These are phyloP conservation scores for Diceros bicornis DNA, from an alignment of 2,797 vertebrate species.

Conservation along the genomic window DNA sequence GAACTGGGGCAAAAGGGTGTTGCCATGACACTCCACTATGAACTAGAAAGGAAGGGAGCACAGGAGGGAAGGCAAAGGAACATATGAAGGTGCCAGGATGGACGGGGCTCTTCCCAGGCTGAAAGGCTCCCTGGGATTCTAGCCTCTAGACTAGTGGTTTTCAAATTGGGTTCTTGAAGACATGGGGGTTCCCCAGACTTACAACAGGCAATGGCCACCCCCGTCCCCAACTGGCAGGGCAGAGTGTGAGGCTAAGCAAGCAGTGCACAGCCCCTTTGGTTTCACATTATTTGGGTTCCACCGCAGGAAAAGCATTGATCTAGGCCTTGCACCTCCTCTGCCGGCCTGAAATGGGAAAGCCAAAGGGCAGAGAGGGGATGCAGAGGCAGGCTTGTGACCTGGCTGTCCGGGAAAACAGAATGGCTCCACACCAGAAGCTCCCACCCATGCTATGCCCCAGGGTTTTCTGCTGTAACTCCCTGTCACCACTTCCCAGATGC, in stretches of 20 bases:
- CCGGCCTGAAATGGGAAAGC: not conserved
- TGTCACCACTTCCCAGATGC: not conserved
- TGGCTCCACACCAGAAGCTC: rapidly evolving
- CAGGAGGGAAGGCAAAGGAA: not conserved
- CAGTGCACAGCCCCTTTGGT: not conserved
- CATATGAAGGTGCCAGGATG: rapidly evolving
- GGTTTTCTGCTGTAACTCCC: not conserved
- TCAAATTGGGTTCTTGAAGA: not conserved
- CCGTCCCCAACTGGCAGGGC: rapidly evolving
- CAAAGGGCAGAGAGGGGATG: not conserved
- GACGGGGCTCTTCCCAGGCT: not conserved
- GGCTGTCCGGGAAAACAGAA: not conserved
- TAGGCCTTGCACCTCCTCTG: not conserved
- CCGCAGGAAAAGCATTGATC: not conserved
- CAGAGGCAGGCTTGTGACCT: not conserved
- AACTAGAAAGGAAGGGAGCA: constrained; percentile 89
- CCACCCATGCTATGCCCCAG: not conserved
- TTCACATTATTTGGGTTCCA: not conserved
- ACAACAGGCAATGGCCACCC: not conserved
- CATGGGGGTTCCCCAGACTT: not conserved
- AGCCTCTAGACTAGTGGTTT: not conserved
- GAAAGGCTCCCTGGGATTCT: not conserved
- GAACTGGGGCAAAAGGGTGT: constrained; percentile 97
- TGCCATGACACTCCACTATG: constrained; percentile 97
- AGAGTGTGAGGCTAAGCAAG: not conserved